Conservation (phyloP, 2,113 vertebrate genomes). For the Xiphias gladius region DNA sequence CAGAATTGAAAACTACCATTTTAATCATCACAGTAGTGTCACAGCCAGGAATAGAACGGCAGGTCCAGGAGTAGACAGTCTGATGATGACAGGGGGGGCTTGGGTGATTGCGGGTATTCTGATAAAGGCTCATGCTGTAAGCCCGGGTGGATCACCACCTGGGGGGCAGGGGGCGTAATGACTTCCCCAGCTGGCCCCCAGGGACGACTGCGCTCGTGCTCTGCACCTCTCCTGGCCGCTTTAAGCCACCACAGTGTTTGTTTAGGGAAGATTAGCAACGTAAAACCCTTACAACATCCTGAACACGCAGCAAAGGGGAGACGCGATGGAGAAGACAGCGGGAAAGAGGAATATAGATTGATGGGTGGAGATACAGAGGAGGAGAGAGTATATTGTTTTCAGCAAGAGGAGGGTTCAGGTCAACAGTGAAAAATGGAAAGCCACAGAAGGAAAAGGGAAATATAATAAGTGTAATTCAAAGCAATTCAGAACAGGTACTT, state of each 20-base stretch:
- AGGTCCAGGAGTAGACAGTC: constrained; percentile 19
- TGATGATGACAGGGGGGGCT: constrained; percentile 2
- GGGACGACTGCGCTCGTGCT: constrained; percentile 83
- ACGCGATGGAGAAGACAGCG: constrained; percentile 55
- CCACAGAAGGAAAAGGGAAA: constrained; percentile 7
- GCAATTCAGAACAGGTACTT: not conserved
- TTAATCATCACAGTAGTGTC: constrained; percentile 48
- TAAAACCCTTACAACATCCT: constrained; percentile 87
- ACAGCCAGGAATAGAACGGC: constrained; percentile 8
- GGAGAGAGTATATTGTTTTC: constrained; percentile 12
- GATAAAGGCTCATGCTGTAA: constrained; percentile 72
- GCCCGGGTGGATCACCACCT: constrained; percentile 74
- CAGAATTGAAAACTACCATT: not conserved
- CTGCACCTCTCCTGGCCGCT: constrained; percentile 79
- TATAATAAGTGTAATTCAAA: not conserved
- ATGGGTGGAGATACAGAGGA: constrained; percentile 36
- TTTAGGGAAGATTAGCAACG: constrained; percentile 88
- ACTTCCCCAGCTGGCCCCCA: constrained; percentile 85
- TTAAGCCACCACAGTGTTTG: constrained; percentile 81
- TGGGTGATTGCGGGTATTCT: constrained; percentile 47
- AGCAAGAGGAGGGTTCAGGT: not conserved
- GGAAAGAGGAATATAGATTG: constrained; percentile 69
- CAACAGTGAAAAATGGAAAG: constrained; percentile 8
- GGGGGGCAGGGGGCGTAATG: constrained; percentile 80
- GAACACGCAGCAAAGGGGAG: constrained; percentile 74